Evolutionary conservation across 2,113 vertebrate genomes (phyloP), one percentile per base, ranked within the genome.

Genomic region (Oncorhynchus nerka): DNA sequence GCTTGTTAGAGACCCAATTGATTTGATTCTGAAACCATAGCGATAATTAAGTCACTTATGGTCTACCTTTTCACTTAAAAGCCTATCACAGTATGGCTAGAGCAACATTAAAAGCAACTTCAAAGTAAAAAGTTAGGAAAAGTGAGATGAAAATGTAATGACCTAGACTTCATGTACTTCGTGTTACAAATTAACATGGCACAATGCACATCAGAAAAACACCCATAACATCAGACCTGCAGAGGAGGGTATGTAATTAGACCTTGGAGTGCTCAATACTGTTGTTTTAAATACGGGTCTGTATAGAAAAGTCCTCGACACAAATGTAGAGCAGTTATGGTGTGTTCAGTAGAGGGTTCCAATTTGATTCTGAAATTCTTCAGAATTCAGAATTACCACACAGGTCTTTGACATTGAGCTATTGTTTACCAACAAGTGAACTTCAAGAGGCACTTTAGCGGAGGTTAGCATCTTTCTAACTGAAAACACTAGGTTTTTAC

Each of bases 101-200:
- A 55, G 8, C 32, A 32, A 73, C 66, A 70, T 49, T 62, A 71
- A 73, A 73, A 39, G 28, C 28, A 32, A 64, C 77, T 71, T 73
- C 30, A 81, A 69, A 74, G 67, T 16, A 68, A 61, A 24, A 30
- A 28, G 67, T 68, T 48, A 20, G 61, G 16, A 79, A 67, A 71
- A 68, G 76, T 62, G 67, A 12, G 34, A 62, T 71, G 32, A 80
- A 74, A 74, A 51, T 64, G 69, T 74, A 64, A 79, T 78, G 64
- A 73, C 61, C 24, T n/a, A 61, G 71, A 62, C 3, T 20, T 22
- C n/a, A 13, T 62, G 59, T 12, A 73, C 34, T 74, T 55, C 3
- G 1, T 16, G 57, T 39, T 30, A 19, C 65, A 72, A n/a, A 24
- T 34, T 15, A 64, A 62, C 26, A 49, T 51, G 67, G 65, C 20